phyloP scores from a whole-genome alignment of 2,797 vertebrate genomes.

The Aplochiton taeniatus region DNA sequence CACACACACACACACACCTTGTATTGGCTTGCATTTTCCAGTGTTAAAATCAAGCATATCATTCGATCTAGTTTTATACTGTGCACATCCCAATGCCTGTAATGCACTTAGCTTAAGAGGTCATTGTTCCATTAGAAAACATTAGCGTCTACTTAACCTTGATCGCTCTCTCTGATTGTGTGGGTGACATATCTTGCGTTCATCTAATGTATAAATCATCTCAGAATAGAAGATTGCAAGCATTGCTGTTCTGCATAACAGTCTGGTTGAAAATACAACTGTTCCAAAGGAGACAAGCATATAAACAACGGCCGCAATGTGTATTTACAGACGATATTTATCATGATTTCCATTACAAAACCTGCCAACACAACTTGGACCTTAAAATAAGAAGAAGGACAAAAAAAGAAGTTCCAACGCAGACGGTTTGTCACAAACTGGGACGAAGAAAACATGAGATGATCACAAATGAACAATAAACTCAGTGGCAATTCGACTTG shows the following conservation, averaged over 20 bases:
- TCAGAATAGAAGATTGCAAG: constrained; percentile 34
- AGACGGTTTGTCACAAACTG: constrained; percentile 27
- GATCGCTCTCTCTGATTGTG: constrained; percentile 44
- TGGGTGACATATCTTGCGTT: constrained; percentile 40
- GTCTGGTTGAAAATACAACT: constrained; percentile 43
- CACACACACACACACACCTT: too few species aligned
- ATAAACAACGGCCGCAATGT: constrained; percentile 37
- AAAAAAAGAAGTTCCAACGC: constrained; percentile 18
- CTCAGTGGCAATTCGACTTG: too few species aligned
- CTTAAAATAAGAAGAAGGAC: constrained; percentile 59
- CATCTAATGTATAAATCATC: constrained; percentile 53
- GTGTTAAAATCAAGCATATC: too few species aligned
- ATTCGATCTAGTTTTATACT: too few species aligned
- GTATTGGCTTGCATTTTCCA: too few species aligned
- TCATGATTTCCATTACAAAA: constrained; percentile 45
- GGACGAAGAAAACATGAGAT: constrained; percentile 27
- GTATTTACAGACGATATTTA: constrained; percentile 59
- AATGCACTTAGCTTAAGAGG: too few species aligned
- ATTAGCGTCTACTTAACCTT: neutral
- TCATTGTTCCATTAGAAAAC: too few species aligned
- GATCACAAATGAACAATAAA: too few species aligned
- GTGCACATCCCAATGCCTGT: too few species aligned
- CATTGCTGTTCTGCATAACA: constrained; percentile 33
- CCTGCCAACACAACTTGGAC: constrained; percentile 25
- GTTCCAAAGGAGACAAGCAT: constrained; percentile 27